Evolutionary conservation across 2,113 vertebrate genomes (phyloP), one percentile per base, ranked within the genome.

Genomic region (Murina feae): DNA sequence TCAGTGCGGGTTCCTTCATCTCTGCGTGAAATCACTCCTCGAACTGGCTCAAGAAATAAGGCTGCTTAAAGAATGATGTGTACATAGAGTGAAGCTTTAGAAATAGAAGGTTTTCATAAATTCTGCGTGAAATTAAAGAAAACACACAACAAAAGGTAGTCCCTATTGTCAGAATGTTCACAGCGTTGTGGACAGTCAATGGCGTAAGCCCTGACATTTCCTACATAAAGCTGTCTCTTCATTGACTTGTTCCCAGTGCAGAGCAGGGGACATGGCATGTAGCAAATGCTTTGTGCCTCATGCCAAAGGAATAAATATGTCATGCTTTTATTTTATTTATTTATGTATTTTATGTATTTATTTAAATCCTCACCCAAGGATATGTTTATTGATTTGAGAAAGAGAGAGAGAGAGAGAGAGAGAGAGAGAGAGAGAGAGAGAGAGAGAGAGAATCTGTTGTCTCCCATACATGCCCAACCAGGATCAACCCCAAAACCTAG

Each of bases 101-200:
- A 60, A 71, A 79, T 12, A 8, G 66, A 44, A 94, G n/a, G 11
- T 39, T 66, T 90, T 17, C 13, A n/a, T 53, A 81, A 79, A 89
- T 74, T 79, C 18, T 37, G 12, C 6, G 5, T 39, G 60, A 78
- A 82, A 65, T 13, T 20, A 28, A 74, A 81, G 35, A 14, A 11
- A 47, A 28, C 42, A 10, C 58, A 58, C 49, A 51, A n/a, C 12
- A 25, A 72, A 75, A n/a, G 17, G 14, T 39, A 28, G 39, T 78
- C 4, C 5, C 14, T 68, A 30, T 32, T 37, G 58, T 51, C 12
- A 28, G 76, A 49, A 55, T 51, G 20, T 47, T 47, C 16, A n/a
- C 42, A 51, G 14, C 3, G 3, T 0, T 3, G n/a, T 30, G 42
- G 58, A 58, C 42, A 89, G 11, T 51, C 78, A 17, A 1, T 12